Base-by-base conservation (phyloP, 92 coral and sea anemone genomes). In the Palythoa heliodiscus region DNA sequence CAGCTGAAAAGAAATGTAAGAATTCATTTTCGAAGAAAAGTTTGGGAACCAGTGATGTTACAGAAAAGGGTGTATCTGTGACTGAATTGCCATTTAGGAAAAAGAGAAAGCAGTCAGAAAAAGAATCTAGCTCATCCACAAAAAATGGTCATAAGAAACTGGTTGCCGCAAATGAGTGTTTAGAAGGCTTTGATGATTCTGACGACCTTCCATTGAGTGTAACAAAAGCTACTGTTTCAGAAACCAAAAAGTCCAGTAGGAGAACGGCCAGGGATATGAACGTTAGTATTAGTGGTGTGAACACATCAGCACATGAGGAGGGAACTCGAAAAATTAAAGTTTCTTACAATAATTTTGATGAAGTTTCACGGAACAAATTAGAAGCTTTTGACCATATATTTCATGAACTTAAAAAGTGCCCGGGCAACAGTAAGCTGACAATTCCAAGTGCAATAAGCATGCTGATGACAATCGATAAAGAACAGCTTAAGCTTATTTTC, bases 381-480 rank as follows among this genome's bases (percentile, higher is more conserved):
- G 77, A 87, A 60, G 95, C 86, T 58, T 94, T 94, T 88, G 93
- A 94, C 74, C 92, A 90, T 66, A 77, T 94, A 20, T 92, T 82
- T 82, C 57, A 79, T 69, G 91, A 90, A 58, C 88, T 94, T 10
- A 94, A 92, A 79, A 83, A 83, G 69, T 89, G 94, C 52, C 87
- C 88, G 48, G 89, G 90, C 6, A 71, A 78, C 29, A 90, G 91
- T 39, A 92, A 88, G 75, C 55, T 88, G 11, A 86, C 98, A 43
- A 39, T 94, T 70, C 73, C 89, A 40, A 60, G 82, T 60, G 98
- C 93, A 16, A 91, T 91, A 0, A 90, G 88, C 24, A 64, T 92
- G 75, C 73, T 88, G 73, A 88, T 74, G 53, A 71, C 84, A 48
- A 83, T 91, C 17, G 85, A 90, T 61, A 90, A 90, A 22, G 90